phyloP scores from a whole-genome alignment of 2,888 invertebrate species.

The Kryphioiulus occultus region DNA sequence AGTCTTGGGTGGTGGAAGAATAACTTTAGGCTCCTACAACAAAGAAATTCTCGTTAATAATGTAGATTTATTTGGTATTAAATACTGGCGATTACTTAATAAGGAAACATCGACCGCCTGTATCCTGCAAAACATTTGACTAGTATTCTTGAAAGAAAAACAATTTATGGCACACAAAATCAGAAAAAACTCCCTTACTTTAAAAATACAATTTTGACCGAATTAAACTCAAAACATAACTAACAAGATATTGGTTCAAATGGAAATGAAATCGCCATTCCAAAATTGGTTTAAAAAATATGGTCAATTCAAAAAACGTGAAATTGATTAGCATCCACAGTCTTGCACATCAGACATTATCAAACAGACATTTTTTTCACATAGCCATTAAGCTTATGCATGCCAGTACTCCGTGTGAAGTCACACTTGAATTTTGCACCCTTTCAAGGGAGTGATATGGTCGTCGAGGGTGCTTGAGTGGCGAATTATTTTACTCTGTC shows the following conservation, averaged over 20 bases:
- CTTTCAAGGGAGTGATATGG: background rate
- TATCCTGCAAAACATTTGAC: background rate
- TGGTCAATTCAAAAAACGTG: no score
- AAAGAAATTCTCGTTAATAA: background rate
- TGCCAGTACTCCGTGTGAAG: background rate
- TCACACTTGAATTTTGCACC: background rate
- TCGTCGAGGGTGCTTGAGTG: background rate
- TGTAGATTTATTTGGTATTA: background rate
- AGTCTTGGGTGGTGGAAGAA: background rate
- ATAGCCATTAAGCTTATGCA: background rate
- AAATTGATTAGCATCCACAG: no score
- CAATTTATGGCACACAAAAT: no score
- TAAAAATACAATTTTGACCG: no score
- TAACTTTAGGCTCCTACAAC: background rate
- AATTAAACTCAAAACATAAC: no score
- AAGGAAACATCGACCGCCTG: background rate
- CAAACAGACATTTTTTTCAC: background rate
- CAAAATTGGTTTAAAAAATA: no score
- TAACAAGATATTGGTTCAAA: no score
- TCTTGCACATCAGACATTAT: no score
- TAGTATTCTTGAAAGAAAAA: no score
- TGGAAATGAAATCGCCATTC: no score
- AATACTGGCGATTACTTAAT: background rate
- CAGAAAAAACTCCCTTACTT: no score
- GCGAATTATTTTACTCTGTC: conserved; percentile 4